Conservation (phyloP, 2,797 vertebrate genomes). For the Pristis pectinata region DNA sequence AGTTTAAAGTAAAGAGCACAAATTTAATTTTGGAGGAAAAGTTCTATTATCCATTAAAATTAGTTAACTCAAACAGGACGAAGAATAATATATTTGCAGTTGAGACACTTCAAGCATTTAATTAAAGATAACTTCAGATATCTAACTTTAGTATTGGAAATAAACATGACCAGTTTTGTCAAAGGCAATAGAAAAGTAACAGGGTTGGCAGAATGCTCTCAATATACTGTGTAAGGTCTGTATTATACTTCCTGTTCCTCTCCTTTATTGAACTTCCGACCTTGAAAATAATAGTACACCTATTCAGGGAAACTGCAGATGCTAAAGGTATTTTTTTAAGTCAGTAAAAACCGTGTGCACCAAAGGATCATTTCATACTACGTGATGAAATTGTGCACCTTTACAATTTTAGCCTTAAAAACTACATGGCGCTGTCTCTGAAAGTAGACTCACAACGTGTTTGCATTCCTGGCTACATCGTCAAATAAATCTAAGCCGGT, state of each 20-base stretch:
- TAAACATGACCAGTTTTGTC: not conserved
- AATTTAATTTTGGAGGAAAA: not conserved
- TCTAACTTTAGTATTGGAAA: not conserved
- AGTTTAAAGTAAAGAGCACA: not conserved
- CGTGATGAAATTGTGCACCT: not conserved
- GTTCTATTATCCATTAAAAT: not conserved
- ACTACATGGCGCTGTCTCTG: not conserved
- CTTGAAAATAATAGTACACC: not conserved
- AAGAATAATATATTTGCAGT: not conserved
- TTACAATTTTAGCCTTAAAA: not conserved
- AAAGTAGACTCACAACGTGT: not conserved
- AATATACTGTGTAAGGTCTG: not conserved
- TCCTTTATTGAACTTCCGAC: not conserved
- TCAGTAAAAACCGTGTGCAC: not conserved
- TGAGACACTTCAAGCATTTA: not conserved
- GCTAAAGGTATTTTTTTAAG: not conserved
- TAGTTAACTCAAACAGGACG: not conserved
- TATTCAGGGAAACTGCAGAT: not conserved
- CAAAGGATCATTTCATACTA: not conserved
- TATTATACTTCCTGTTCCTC: not conserved
- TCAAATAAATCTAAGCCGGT: not conserved
- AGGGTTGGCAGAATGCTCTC: not conserved
- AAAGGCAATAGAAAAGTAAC: not conserved
- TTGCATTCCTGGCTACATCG: not conserved
- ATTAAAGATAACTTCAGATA: not conserved